These are phyloP conservation scores for Drosophila murphyi DNA, from an alignment of 1,140 invertebrate genomes.

Conservation along the genomic window DNA sequence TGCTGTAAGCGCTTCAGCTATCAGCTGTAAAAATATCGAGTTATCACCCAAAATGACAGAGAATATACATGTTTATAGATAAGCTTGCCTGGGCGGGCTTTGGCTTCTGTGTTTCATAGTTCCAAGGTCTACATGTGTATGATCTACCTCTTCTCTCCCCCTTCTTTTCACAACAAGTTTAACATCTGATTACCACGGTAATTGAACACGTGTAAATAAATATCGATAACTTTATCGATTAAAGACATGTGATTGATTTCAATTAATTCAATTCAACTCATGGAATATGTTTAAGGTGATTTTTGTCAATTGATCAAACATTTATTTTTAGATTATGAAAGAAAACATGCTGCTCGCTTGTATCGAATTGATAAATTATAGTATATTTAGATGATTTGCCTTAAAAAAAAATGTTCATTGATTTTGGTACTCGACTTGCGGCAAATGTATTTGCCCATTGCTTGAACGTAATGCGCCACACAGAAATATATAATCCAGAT, in stretches of 20 bases:
- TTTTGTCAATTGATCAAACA: too few relatives aligned
- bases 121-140: constrained; percentile 29
- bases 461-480: constrained; percentile 44
- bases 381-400: too few relatives aligned
- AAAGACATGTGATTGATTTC: neutral
- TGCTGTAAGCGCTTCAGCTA: constrained; percentile 25
- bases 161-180: neutral
- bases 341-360: too few relatives aligned
- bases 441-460: neutral
- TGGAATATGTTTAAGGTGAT: too few relatives aligned
- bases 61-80: constrained; percentile 17
- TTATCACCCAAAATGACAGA: constrained; percentile 29
- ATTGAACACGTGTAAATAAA: neutral
- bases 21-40: constrained; percentile 35
- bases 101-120: constrained; percentile 1
- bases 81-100: constrained; percentile 35
- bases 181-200: constrained; percentile 14
- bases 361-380: too few relatives aligned
- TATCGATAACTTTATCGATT: constrained; percentile 9
- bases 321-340: too few relatives aligned
- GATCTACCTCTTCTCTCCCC: neutral
- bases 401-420: neutral
- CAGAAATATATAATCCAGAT: constrained; percentile 53
- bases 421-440: neutral
- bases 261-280: too few relatives aligned